Evolutionary conservation across 2,888 invertebrate genomes (phyloP).

Genomic region (Cephus pygmeus): DNA sequence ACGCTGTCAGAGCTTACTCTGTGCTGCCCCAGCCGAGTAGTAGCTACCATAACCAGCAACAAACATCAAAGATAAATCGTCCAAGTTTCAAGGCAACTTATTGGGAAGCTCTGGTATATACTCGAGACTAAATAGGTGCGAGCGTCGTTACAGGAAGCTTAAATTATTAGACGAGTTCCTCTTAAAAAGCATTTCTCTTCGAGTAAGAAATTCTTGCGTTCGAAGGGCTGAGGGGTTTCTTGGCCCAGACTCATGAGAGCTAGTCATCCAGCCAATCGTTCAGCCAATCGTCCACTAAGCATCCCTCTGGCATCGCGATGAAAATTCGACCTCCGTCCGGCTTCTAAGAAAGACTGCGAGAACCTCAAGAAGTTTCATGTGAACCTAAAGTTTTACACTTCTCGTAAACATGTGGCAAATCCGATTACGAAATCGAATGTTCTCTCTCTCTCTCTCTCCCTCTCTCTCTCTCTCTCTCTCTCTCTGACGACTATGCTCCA

Average conservation of each 20-base stretch:
- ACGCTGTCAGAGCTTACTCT: conserved; percentile 47
- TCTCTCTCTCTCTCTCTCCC: conserved; percentile 9
- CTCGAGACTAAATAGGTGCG: conserved; percentile 15
- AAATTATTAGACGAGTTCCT: conserved; percentile 14
- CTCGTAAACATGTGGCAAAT: conserved; percentile 45
- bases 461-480: too few relatives aligned
- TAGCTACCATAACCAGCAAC: conserved; percentile 24
- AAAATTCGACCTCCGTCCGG: conserved; percentile 36
- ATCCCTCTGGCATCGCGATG: neutral
- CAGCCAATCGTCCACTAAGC: too few relatives aligned
- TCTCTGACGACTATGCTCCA: too few relatives aligned
- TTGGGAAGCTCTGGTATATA: conserved; percentile 32
- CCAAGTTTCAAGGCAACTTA: conserved; percentile 46
- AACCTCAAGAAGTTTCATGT: conserved; percentile 24
- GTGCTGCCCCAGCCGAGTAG: conserved; percentile 23
- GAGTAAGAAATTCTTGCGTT: neutral
- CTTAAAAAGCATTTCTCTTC: conserved; percentile 5
- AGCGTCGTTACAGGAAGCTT: conserved; percentile 9
- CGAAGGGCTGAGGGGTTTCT: neutral
- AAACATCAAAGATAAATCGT: conserved; percentile 58
- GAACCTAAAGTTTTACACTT: conserved; percentile 45
- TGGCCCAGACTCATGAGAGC: neutral
- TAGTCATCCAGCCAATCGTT: neutral
- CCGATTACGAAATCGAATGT: conserved; percentile 52
- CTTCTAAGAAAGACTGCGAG: conserved; percentile 17